Evolutionary conservation across 2,113 vertebrate species (phyloP).

Genomic region (Pelobates fuscus): DNA sequence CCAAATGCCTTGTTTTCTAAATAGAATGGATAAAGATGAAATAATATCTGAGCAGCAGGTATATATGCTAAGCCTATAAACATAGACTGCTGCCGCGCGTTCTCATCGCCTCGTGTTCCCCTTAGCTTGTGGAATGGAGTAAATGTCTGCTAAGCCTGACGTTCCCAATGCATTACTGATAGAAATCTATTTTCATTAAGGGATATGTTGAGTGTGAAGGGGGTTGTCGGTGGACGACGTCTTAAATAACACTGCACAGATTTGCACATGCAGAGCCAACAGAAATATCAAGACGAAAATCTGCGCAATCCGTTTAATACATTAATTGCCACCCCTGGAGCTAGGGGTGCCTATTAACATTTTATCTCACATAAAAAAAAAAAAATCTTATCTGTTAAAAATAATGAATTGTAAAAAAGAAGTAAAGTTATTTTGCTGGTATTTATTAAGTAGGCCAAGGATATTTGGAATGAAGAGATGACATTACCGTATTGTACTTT

Average conservation of each 20-base stretch:
- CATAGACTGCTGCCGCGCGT: not conserved
- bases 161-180: conserved; percentile 11
- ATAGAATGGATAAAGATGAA: not conserved
- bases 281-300: too few species aligned
- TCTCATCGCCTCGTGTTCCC: not conserved
- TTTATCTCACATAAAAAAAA: conserved; percentile 20
- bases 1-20: conserved; percentile 10
- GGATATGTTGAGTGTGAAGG: not conserved
- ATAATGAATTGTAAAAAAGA: too few species aligned
- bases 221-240: not conserved
- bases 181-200: conserved; percentile 33
- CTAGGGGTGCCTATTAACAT: conserved; percentile 12
- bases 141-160: not conserved
- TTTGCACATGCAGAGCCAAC: not conserved
- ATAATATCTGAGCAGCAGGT: conserved; percentile 21
- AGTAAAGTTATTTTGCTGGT: too few species aligned
- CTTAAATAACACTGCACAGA: not conserved
- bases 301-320: conserved; percentile 6
- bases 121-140: conserved; percentile 1
- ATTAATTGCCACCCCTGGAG: conserved; percentile 20
- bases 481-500: too few species aligned
- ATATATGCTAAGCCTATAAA: conserved; percentile 17
- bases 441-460: too few species aligned
- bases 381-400: not conserved
- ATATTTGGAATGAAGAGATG: too few species aligned